These are phyloP conservation scores for Caenorhabditis wallacei DNA, from an alignment of 2,888 invertebrate species.

Conservation along the genomic window DNA sequence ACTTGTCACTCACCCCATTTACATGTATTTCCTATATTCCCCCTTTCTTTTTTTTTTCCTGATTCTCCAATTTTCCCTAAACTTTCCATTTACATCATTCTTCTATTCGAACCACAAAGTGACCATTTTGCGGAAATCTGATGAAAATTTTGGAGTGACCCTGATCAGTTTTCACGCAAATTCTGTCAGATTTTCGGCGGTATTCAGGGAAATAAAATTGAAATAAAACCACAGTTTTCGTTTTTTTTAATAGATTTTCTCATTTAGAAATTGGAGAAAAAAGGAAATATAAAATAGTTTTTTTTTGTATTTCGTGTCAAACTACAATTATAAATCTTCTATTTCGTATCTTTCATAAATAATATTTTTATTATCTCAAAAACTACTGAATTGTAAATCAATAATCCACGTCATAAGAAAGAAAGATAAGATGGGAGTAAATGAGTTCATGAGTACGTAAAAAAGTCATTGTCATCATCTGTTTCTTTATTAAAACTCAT, in stretches of 20 bases:
- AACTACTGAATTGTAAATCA: conserved; percentile 7
- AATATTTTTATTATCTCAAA: background rate
- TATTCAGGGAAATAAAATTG: conserved; percentile 24
- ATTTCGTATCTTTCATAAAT: conserved; percentile 3
- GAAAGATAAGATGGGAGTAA: conserved; percentile 31
- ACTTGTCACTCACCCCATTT: conserved; percentile 34
- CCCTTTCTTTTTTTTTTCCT: background rate
- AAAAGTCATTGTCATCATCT: background rate
- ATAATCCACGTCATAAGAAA: conserved; percentile 21
- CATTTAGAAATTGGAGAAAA: background rate
- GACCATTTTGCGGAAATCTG: conserved; percentile 38
- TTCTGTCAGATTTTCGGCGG: conserved; percentile 21
- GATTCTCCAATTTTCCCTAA: conserved; percentile 3
- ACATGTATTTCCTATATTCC: conserved; percentile 22
- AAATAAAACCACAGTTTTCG: conserved; percentile 15
- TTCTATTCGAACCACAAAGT: conserved; percentile 3
- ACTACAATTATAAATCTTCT: background rate
- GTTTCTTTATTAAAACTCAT: background rate
- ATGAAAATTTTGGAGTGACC: conserved; percentile 32
- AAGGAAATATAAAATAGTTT: conserved; percentile 18
- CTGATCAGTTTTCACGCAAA: conserved; percentile 25
- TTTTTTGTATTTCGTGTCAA: background rate
- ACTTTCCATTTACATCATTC: background rate
- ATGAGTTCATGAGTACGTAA: conserved; percentile 10
- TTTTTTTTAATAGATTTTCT: conserved; percentile 10